phyloP scores from a whole-genome alignment of 2,888 invertebrate species.

The Agrilus biguttatus region DNA sequence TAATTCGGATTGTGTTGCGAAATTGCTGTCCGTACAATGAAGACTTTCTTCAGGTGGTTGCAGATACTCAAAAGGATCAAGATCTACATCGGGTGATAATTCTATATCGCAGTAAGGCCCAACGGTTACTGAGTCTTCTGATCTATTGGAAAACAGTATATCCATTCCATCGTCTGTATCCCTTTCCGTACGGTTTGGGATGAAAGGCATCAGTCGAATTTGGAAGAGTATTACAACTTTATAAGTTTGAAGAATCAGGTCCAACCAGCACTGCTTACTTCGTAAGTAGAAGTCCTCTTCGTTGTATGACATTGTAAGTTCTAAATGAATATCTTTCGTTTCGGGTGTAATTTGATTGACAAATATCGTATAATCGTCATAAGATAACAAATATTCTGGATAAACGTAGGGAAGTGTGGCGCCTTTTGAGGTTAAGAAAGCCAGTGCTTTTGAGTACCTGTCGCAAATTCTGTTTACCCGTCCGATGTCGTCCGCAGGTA shows the following conservation, averaged over 20 bases:
- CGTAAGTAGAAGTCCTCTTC: constrained; percentile 15
- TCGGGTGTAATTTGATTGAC: constrained; percentile 6
- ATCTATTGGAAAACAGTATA: no score
- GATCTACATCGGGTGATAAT: background rate
- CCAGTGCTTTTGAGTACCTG: constrained; percentile 23
- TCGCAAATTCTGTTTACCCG: constrained; percentile 18
- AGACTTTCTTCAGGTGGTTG: background rate
- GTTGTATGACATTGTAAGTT: background rate
- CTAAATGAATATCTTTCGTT: constrained; percentile 7
- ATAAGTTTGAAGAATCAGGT: constrained; percentile 45
- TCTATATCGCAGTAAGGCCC: background rate
- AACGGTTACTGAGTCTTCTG: no score
- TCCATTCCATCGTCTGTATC: no score
- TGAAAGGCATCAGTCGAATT: no score
- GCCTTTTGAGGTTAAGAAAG: constrained; percentile 23
- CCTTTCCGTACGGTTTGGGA: no score
- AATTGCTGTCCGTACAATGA: background rate
- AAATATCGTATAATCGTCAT: constrained; percentile 25
- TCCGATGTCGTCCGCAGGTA: constrained; percentile 5
- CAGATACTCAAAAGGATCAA: background rate
- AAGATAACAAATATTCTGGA: constrained; percentile 28
- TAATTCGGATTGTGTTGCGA: constrained; percentile 15
- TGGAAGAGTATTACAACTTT: constrained; percentile 36
- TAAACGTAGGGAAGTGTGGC: constrained; percentile 28
- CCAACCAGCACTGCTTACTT: constrained; percentile 40